These are phyloP conservation scores for Zaprionus bogoriensis DNA, from an alignment of 2,888 invertebrate species.

Conservation along the genomic window DNA sequence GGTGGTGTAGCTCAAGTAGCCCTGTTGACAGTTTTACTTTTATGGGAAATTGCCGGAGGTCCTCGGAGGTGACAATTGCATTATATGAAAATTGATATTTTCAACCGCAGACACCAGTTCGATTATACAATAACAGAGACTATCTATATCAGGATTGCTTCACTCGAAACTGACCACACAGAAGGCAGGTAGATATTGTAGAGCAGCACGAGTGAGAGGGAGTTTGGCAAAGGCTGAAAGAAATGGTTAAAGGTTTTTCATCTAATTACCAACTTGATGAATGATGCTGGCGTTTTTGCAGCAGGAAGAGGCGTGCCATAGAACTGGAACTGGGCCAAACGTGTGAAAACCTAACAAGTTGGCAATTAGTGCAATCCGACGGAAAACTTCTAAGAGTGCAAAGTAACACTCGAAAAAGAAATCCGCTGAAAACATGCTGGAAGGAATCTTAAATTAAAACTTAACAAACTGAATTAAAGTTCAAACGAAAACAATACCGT, in stretches of 20 bases:
- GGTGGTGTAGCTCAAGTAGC: neutral
- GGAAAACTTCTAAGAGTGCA: constrained; percentile 5
- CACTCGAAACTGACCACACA: constrained; percentile 58
- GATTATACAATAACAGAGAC: constrained; percentile 16
- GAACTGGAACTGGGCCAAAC: constrained; percentile 63
- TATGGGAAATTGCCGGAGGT: constrained; percentile 21
- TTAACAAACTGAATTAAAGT: too few relatives aligned
- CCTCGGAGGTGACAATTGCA: constrained; percentile 67
- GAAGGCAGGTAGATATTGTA: constrained; percentile 8
- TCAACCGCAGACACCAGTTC: constrained; percentile 37
- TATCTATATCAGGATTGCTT: constrained; percentile 14
- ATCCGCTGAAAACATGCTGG: too few relatives aligned
- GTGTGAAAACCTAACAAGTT: constrained; percentile 64
- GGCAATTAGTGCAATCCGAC: constrained; percentile 40
- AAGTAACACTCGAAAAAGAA: neutral
- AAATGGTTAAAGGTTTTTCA: constrained; percentile 16
- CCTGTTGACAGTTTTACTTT: constrained; percentile 57
- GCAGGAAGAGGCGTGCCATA: constrained; percentile 62
- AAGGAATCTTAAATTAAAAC: too few relatives aligned
- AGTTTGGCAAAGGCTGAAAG: constrained; percentile 18
- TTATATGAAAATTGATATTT: constrained; percentile 70
- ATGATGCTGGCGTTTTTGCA: constrained; percentile 45
- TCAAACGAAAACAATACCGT: too few relatives aligned
- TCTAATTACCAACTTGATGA: constrained; percentile 60
- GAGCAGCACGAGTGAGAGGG: constrained; percentile 23